phyloP scores from a whole-genome alignment of 2,797 vertebrate species.

The Malacoraja senta region DNA sequence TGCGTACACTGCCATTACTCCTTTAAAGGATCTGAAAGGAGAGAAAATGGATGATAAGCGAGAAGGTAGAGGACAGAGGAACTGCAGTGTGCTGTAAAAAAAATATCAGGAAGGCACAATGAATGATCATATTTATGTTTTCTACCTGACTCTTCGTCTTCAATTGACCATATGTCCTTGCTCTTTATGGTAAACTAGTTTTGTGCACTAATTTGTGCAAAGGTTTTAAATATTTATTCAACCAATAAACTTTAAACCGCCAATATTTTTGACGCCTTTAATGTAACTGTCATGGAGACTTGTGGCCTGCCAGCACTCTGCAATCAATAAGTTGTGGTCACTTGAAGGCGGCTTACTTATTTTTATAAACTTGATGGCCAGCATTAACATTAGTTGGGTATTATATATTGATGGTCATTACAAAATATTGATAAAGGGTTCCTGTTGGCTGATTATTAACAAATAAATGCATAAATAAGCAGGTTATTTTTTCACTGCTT shows the following conservation, averaged over 20 bases:
- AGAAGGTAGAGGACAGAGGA: background rate
- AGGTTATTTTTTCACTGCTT: background rate
- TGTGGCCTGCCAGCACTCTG: background rate
- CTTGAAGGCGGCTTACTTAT: background rate
- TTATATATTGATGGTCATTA: conserved; percentile 29
- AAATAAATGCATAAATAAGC: conserved; percentile 18
- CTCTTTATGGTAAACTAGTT: background rate
- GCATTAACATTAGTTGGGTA: background rate
- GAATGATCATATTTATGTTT: background rate
- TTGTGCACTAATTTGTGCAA: background rate
- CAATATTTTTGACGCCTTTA: conserved; percentile 27
- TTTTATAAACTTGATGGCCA: background rate
- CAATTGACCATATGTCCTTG: background rate
- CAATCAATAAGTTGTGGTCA: conserved; percentile 9
- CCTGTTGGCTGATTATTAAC: conserved; percentile 15
- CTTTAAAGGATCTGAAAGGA: background rate
- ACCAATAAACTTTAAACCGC: conserved; percentile 24
- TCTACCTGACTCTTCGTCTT: background rate
- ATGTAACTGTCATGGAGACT: background rate
- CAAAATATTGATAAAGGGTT: conserved; percentile 13
- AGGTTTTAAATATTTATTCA: background rate
- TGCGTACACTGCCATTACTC: background rate
- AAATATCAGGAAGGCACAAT: background rate
- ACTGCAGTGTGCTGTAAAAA: background rate
- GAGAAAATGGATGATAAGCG: background rate